Conservation (phyloP, 1,140 invertebrate genomes). For the Dysdera silvatica region DNA sequence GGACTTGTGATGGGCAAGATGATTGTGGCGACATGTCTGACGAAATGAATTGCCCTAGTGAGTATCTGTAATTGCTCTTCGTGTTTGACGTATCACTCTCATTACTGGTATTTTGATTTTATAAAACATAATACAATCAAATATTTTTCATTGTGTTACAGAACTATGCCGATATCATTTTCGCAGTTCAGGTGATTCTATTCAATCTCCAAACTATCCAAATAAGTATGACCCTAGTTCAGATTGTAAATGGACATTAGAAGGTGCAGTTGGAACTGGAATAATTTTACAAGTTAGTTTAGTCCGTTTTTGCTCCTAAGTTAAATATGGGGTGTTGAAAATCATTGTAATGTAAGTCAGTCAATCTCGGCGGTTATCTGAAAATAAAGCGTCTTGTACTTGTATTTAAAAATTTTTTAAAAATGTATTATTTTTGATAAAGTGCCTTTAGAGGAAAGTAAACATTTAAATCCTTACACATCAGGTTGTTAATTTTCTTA, state of each 20-base stretch:
- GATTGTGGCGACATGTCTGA: conserved; percentile 86
- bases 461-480: too few species aligned
- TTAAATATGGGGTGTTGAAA: too few species aligned
- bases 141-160: not conserved
- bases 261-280: conserved; percentile 89
- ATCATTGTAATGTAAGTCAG: too few species aligned
- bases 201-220: conserved; percentile 89
- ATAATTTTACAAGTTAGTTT: conserved; percentile 62
- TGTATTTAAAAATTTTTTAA: not conserved
- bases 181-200: conserved; percentile 69
- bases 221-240: conserved; percentile 80
- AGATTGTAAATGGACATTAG: conserved; percentile 94
- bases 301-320: too few species aligned
- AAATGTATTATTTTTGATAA: too few species aligned
- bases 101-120: too few species aligned
- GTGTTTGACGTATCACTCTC: too few species aligned
- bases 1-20: conserved; percentile 82
- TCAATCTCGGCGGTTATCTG: too few species aligned
- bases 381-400: not conserved
- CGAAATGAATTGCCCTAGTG: conserved; percentile 71
- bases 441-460: too few species aligned
- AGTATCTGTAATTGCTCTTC: too few species aligned
- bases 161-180: conserved; percentile 69
- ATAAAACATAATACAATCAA: too few species aligned
- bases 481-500: too few species aligned